Conservation (phyloP, 2,113 vertebrate genomes). For the Dasyornis broadbenti region DNA sequence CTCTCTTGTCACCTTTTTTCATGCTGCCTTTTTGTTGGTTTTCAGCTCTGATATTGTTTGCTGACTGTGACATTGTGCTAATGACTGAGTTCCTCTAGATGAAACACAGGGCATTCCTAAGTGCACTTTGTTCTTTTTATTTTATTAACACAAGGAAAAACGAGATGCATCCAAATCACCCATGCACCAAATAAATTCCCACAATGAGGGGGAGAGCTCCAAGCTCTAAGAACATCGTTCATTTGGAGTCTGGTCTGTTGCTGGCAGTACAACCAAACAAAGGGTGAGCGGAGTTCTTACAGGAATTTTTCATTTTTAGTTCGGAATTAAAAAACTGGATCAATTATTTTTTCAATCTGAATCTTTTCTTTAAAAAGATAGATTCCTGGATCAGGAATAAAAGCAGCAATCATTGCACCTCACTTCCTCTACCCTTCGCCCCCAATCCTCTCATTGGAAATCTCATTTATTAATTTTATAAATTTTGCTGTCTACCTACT, state of each 20-base stretch:
- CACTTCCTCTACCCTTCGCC: accelerated
- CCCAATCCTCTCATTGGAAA: neutral
- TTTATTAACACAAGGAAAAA: neutral
- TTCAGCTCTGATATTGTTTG: neutral
- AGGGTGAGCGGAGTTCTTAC: accelerated
- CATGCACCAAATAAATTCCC: neutral
- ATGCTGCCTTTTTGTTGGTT: neutral
- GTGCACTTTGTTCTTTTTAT: neutral
- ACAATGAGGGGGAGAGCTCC: neutral
- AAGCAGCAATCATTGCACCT: neutral
- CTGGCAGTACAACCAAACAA: neutral
- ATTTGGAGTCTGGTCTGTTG: neutral
- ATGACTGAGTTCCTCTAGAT: neutral
- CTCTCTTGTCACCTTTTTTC: neutral
- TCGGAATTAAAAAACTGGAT: neutral
- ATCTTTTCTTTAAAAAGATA: neutral
- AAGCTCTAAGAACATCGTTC: neutral
- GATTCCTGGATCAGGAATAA: neutral
- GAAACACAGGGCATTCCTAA: constrained; percentile 2
- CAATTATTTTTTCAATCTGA: neutral
- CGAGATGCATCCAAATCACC: neutral
- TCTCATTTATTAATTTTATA: neutral
- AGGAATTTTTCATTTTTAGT: neutral
- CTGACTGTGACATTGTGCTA: neutral
- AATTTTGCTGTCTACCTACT: neutral